phyloP scores from a whole-genome alignment of 1,140 invertebrate genomes.

The Drosophila nigrodunni region DNA sequence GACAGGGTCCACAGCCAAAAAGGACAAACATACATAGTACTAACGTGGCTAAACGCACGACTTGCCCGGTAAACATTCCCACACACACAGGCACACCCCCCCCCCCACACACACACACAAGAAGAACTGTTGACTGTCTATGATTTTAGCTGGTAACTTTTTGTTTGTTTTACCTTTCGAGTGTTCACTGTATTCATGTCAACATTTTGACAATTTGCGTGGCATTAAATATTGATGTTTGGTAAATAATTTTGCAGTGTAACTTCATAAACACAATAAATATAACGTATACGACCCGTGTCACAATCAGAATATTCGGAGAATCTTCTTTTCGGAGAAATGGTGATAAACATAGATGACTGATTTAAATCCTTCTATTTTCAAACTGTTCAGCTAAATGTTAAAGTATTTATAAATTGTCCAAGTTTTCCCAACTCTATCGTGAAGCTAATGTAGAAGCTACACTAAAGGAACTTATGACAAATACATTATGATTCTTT shows the following conservation, averaged over 20 bases:
- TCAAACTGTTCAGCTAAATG: too few relatives aligned
- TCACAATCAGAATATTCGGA: background rate
- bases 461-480: background rate
- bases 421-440: too few relatives aligned
- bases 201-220: constrained; percentile 69
- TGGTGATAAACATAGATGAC: too few relatives aligned
- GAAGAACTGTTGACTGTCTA: constrained; percentile 39
- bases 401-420: too few relatives aligned
- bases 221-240: constrained; percentile 72
- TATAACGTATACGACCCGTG: constrained; percentile 41
- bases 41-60: constrained; percentile 4
- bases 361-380: too few relatives aligned
- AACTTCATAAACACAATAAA: constrained; percentile 30
- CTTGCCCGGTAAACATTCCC: constrained; percentile 23
- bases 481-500: constrained; percentile 1
- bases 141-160: constrained; percentile 55
- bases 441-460: background rate
- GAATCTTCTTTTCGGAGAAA: background rate
- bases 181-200: constrained; percentile 56
- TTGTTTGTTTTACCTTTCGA: constrained; percentile 55
- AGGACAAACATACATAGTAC: constrained; percentile 1
- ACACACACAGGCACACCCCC: background rate
- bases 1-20: constrained; percentile 43
- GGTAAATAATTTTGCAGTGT: constrained; percentile 57
- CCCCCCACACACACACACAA: constrained; percentile 19